Conservation (phyloP, 2,888 invertebrate species). For the Platycheirus rosarum region DNA sequence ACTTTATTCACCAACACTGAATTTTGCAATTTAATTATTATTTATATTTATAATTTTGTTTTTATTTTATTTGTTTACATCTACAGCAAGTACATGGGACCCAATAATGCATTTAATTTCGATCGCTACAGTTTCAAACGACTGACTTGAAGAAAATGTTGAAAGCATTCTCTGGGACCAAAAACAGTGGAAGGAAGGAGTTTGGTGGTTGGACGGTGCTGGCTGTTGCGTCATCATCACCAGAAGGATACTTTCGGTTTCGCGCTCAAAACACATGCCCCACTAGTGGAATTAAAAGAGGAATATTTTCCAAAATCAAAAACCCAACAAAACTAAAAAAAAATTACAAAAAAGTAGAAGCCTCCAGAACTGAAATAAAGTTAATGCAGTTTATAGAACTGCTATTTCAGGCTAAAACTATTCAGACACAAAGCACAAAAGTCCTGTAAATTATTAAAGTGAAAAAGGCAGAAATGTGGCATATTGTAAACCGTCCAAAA, state of each 20-base stretch:
- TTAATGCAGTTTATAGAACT: conserved; percentile 49
- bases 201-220: conserved; percentile 13
- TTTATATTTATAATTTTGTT: neutral
- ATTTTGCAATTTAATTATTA: no score
- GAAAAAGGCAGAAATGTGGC: conserved; percentile 44
- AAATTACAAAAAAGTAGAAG: neutral
- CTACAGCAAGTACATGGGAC: no score
- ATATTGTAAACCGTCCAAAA: conserved; percentile 51
- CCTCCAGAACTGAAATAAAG: neutral
- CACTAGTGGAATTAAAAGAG: conserved; percentile 35
- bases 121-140: neutral
- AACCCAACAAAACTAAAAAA: conserved; percentile 3
- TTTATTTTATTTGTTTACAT: conserved; percentile 1
- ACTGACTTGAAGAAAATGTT: conserved; percentile 7
- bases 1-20: no score
- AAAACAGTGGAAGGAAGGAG: neutral
- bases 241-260: conserved; percentile 56
- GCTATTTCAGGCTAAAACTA: conserved; percentile 42
- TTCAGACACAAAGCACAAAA: conserved; percentile 62
- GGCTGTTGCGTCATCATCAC: conserved; percentile 51
- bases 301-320: conserved; percentile 36
- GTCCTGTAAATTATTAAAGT: conserved; percentile 65
- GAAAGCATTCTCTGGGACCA: conserved; percentile 19
- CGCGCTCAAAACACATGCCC: conserved; percentile 46
- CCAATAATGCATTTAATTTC: no score